Percentiles rank a stretch among this genome's conserved stretches.
phyloP scores from a whole-genome alignment of 2,888 invertebrate genomes.

The Microchrysa polita region DNA sequence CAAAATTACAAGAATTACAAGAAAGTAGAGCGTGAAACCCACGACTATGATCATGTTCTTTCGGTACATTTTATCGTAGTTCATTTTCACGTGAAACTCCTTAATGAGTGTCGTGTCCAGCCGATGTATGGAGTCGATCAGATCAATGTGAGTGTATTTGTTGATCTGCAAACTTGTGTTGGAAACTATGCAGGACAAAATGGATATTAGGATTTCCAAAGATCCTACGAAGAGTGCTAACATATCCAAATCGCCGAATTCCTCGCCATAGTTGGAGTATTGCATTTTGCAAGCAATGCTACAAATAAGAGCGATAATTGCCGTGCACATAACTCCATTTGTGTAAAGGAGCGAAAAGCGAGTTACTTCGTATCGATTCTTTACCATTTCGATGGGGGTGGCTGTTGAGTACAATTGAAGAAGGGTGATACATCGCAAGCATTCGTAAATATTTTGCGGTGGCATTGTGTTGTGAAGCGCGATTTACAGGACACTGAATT shows the following conservation, averaged over 20 bases:
- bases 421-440: neutral
- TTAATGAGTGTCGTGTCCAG: constrained; percentile 32
- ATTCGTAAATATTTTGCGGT: neutral
- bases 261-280: too few relatives aligned
- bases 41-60: constrained; percentile 28
- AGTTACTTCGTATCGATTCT: constrained; percentile 25
- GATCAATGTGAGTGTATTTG: constrained; percentile 28
- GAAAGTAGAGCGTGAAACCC: constrained; percentile 6
- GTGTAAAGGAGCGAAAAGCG: constrained; percentile 12
- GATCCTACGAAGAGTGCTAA: constrained; percentile 6
- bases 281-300: neutral
- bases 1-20: neutral
- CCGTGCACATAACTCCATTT: neutral
- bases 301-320: neutral
- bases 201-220: constrained; percentile 26
- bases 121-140: constrained; percentile 16
- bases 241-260: neutral
- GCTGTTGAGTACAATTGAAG: constrained; percentile 12
- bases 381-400: constrained; percentile 20
- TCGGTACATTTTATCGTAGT: constrained; percentile 32
- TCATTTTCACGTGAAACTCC: constrained; percentile 41
- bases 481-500: too few relatives aligned
- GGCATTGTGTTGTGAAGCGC: neutral
- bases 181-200: constrained; percentile 15
- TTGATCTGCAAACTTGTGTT: constrained; percentile 9